These are phyloP conservation scores for Empidonax alnorum DNA, from an alignment of 2,113 vertebrate species.

Conservation along the genomic window DNA sequence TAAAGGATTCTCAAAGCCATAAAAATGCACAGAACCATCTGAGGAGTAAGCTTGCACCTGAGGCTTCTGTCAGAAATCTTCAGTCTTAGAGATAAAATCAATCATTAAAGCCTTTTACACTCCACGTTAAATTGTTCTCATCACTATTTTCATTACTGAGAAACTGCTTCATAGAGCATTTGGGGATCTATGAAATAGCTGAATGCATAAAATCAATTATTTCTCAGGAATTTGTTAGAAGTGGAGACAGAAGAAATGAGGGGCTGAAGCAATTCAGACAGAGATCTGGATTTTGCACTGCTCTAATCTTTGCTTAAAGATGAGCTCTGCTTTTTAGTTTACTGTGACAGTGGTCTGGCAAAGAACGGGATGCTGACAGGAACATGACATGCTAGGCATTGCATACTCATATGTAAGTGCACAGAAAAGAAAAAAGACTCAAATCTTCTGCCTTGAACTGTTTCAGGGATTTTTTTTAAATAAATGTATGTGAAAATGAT, in stretches of 20 bases:
- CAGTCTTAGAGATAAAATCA: background rate
- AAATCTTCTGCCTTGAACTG: background rate
- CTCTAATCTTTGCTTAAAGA: background rate
- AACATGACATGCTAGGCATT: background rate
- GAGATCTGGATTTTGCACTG: background rate
- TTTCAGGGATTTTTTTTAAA: background rate
- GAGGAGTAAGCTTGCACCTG: background rate
- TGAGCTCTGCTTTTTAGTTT: background rate
- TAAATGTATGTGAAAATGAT: background rate
- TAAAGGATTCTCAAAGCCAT: background rate
- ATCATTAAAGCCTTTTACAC: background rate
- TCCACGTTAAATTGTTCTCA: background rate
- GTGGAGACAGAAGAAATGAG: background rate
- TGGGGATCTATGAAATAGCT: background rate
- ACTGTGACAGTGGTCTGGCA: background rate
- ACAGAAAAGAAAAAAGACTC: background rate
- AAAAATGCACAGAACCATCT: background rate
- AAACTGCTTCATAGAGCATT: background rate
- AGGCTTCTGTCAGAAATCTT: background rate
- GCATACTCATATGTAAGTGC: background rate
- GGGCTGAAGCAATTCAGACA: background rate
- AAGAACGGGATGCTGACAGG: background rate
- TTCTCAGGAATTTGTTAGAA: background rate
- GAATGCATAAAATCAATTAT: background rate
- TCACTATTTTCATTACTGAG: background rate